A percentile compares a stretch with the other conserved stretches of the same genome.
These are phyloP conservation scores for Acleris laterana DNA, from an alignment of 2,888 invertebrate genomes.

Conservation along the genomic window DNA sequence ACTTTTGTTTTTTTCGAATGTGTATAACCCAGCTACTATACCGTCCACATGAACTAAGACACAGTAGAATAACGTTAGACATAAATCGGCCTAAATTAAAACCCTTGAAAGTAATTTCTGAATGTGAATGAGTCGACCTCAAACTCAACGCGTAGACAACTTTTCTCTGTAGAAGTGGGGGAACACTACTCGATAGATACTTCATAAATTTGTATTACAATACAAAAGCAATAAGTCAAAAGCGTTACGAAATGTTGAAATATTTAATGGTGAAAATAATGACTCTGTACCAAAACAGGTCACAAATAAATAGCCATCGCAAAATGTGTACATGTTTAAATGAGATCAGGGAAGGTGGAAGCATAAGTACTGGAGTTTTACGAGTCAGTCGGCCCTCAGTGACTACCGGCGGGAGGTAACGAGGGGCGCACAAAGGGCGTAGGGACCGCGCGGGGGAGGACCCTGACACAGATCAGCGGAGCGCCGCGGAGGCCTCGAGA, in stretches of 20 bases:
- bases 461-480: constrained; percentile 83
- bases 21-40: too few species aligned
- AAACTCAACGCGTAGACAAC: constrained; percentile 52
- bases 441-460: constrained; percentile 72
- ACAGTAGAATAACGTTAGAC: constrained; percentile 20
- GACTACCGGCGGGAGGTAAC: constrained; percentile 60
- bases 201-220: constrained; percentile 17
- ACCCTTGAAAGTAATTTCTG: constrained; percentile 56
- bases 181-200: constrained; percentile 35
- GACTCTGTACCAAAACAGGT: not conserved
- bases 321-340: constrained; percentile 66
- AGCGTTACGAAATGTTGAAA: constrained; percentile 41
- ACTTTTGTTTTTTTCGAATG: too few species aligned
- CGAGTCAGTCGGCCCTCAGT: constrained; percentile 67
- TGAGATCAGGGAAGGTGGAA: constrained; percentile 64
- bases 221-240: constrained; percentile 41
- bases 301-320: constrained; percentile 39
- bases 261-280: not conserved
- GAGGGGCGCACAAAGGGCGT: constrained; percentile 62
- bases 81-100: constrained; percentile 43
- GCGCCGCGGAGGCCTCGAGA: constrained; percentile 73
- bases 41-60: too few species aligned
- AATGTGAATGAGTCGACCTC: constrained; percentile 61
- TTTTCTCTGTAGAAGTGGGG: constrained; percentile 57
- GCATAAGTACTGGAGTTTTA: constrained; percentile 75